phyloP scores from a whole-genome alignment of 53 echinoderm and acorn worm species.

The Echinometra lucunter region DNA sequence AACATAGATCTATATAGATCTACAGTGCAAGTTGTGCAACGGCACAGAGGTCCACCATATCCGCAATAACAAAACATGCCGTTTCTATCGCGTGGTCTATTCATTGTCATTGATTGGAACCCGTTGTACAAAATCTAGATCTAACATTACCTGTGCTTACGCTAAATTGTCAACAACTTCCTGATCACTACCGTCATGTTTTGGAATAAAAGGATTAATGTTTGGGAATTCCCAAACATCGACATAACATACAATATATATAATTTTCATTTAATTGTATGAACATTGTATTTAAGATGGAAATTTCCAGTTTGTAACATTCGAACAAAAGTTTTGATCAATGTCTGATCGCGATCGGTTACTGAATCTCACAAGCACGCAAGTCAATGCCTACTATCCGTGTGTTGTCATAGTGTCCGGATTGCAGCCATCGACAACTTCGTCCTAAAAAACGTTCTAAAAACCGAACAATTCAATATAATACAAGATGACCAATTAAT shows the following conservation, averaged over 20 bases:
- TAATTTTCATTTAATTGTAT: background rate
- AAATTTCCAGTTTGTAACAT: background rate
- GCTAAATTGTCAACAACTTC: background rate
- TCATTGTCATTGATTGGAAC: background rate
- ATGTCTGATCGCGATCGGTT: background rate
- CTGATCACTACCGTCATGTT: background rate
- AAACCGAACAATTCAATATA: background rate
- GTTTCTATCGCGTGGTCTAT: constrained; percentile 47
- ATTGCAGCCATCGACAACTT: constrained; percentile 4
- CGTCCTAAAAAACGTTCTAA: constrained; percentile 50
- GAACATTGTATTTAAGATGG: background rate
- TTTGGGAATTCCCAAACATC: background rate
- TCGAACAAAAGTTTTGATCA: background rate
- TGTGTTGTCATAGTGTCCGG: background rate
- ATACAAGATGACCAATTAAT: background rate
- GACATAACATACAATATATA: background rate
- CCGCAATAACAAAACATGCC: constrained; percentile 61
- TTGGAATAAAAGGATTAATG: background rate
- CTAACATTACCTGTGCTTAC: background rate
- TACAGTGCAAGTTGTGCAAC: background rate
- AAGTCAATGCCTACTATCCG: background rate
- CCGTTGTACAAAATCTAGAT: background rate
- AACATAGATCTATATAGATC: too few species aligned
- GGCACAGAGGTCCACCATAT: constrained; percentile 11
- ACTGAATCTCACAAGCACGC: constrained; percentile 36